Conservation (phyloP, 2,113 vertebrate species). For the Halichoeres trimaculatus region DNA sequence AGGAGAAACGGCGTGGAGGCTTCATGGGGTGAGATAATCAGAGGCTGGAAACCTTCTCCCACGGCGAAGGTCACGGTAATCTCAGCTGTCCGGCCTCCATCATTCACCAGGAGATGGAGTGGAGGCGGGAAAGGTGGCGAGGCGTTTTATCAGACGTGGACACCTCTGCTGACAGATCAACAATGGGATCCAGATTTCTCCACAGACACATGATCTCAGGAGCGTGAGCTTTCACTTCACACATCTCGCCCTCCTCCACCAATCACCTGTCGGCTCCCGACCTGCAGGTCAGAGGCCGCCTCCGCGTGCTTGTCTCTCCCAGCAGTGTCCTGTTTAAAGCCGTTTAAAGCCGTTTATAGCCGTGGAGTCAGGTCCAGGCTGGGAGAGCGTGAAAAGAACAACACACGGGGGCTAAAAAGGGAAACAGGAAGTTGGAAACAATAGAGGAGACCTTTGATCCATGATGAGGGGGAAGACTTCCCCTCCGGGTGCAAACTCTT, state of each 20-base stretch:
- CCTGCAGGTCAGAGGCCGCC: slow-evolving; percentile 70
- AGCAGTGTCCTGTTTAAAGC: slow-evolving; percentile 53
- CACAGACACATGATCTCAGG: slow-evolving; percentile 53
- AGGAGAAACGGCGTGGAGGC: too few relatives aligned
- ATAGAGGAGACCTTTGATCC: slow-evolving; percentile 96
- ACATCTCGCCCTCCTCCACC: slow-evolving; percentile 47
- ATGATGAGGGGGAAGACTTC: slow-evolving; percentile 83
- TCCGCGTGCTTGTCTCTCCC: slow-evolving; percentile 75
- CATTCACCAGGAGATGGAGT: slow-evolving; percentile 47
- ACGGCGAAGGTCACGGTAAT: slow-evolving; percentile 35
- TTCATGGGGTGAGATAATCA: slow-evolving; percentile 22
- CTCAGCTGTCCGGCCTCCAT: slow-evolving; percentile 27
- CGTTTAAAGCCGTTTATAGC: slow-evolving; percentile 19
- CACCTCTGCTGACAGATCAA: slow-evolving; percentile 66
- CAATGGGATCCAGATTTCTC: slow-evolving; percentile 66
- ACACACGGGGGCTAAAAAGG: slow-evolving; percentile 82
- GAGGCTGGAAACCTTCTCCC: slow-evolving; percentile 43
- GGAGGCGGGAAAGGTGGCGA: slow-evolving; percentile 47
- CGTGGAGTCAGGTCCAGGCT: slow-evolving; percentile 37
- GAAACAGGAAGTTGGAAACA: slow-evolving; percentile 93
- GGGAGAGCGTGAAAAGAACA: slow-evolving; percentile 80
- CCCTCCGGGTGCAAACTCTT: slow-evolving; percentile 82
- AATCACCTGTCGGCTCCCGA: slow-evolving; percentile 52
- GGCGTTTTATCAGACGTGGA: slow-evolving; percentile 59
- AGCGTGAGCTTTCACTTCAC: slow-evolving; percentile 53